A percentile compares a stretch with the other conserved stretches of the same genome.
phyloP scores from a whole-genome alignment of 2,113 vertebrate species.

The Cisticola juncidis region DNA sequence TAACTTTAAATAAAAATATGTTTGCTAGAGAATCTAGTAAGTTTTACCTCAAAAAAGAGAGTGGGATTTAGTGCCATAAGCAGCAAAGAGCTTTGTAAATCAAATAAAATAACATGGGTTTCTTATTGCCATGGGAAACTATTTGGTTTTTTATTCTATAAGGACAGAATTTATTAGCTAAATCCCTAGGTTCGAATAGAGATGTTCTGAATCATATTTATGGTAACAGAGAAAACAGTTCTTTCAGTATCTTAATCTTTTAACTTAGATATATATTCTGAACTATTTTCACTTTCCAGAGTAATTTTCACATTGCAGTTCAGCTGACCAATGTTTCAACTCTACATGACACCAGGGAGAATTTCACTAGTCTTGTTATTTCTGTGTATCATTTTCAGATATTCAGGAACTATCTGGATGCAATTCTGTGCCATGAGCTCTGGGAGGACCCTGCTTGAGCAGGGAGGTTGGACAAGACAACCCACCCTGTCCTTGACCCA shows the following conservation, averaged over 20 bases:
- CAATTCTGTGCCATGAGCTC: not conserved
- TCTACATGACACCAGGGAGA: not conserved
- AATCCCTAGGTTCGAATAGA: slow-evolving; percentile 13
- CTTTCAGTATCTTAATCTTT: slow-evolving; percentile 34
- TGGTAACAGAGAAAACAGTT: slow-evolving; percentile 30
- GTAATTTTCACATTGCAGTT: slow-evolving; percentile 9
- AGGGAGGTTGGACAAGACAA: not conserved
- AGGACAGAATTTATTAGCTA: slow-evolving; percentile 46
- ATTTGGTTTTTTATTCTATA: not conserved
- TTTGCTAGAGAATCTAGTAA: not conserved
- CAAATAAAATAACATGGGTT: not conserved
- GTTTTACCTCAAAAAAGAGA: not conserved
- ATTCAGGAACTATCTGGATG: not conserved
- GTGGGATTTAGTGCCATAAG: not conserved
- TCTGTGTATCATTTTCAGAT: not conserved
- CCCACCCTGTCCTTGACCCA: not conserved
- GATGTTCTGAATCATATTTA: slow-evolving; percentile 28
- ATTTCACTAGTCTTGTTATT: not conserved
- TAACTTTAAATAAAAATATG: not conserved
- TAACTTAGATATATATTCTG: slow-evolving; percentile 38
- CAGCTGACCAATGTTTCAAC: not conserved
- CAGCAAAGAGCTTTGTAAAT: slow-evolving; percentile 21
- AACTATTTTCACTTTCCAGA: slow-evolving; percentile 43
- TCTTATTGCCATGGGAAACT: slow-evolving; percentile 22
- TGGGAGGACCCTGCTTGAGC: not conserved